Evolutionary conservation across 2,888 invertebrate genomes (phyloP), one percentile per base, ranked within the genome.

Genomic region (Rhagium mordax): DNA sequence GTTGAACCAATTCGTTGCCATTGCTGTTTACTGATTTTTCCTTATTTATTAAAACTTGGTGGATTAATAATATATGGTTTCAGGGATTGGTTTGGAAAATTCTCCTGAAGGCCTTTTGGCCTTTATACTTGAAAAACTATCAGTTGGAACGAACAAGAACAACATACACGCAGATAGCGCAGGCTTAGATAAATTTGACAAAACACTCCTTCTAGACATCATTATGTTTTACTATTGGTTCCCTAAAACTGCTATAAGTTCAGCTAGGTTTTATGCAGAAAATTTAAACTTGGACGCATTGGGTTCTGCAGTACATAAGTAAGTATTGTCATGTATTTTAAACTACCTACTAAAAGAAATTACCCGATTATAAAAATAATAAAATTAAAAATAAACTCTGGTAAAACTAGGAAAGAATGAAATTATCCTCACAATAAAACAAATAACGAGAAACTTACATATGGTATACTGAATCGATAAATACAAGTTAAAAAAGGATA

Each of bases 101-200:
- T 93, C 94, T 0, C 97, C 97, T 0, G 90, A 93, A 0, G 97
- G 96, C 0, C 87, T 98, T 72, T 96, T 96, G 0, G 94, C 95
- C 0, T 98, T 96, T 83, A 94, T 97, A 57, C 87, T 98, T 3
- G 97, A 98, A 82, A 97, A 97, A 85, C 96, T 96, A 87, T 92
- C 93, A 8, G 91, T 92, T 0, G 93, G 94, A 93, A 94, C 94
- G 0, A 89, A 92, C 84, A 84, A 84, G 0, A 83, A 86, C 0
- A 89, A 89, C 83, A 86, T 85, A 55, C 81, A 86, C 21, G 85
- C 86, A 27, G 83, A 87, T 0, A 93, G 95, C 78, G 95, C 94
- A 8, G 93, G 93, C 1, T 85, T 96, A 0, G 86, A 88, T 1
- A 88, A 90, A 76, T 94, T 91, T 90, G 82, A 92, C 83, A 1